Evolutionary conservation across 2,888 invertebrate genomes (phyloP), one percentile per base, ranked within the genome.

Genomic region (Tenodera sinensis): DNA sequence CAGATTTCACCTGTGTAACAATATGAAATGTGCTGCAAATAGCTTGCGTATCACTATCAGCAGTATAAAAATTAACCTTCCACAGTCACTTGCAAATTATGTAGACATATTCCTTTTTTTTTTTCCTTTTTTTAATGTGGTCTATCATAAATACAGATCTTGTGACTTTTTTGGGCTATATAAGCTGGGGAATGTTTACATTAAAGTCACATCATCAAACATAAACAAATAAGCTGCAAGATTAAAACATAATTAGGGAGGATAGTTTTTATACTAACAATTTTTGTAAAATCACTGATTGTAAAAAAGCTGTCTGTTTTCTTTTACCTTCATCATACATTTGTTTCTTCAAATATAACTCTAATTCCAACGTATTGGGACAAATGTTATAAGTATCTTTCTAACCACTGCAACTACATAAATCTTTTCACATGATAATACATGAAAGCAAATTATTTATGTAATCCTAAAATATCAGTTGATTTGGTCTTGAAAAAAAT

Each of bases 401-500:
- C 85, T 85, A 85, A 47, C 86, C 86, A 81, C 86, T 86, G 42
- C 12, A 86, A 86, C 86, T 86, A 85, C 12, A 20, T 47, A 27
- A 86, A 30, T 81, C 86, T 28, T 27, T 85, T 85, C 54, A 47
- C 47, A 47, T 85, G 54, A 84, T 34, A 34, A 84, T 34, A 84
- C 42, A 85, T 54, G 15, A 42, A 85, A 81, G 86, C 86, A 54
- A 81, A 81, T 28, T 25, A 86, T 81, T 86, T 71, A 86, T 47
- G 86, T 30, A 28, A 20, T 9, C 81, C 28, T 86, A 86, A 86
- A 81, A 89, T 82, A 89, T 89, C 82, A 34, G 82, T 85, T 83
- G 42, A 83, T 85, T 85, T 89, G 85, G 85, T 85, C 89, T 85
- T 89, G 30, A 85, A 42, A 89, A 83, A 88, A 83, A 84, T 89